Evolutionary conservation across 2,797 vertebrate species (phyloP).

Genomic region (Macrochelys suwanniensis): DNA sequence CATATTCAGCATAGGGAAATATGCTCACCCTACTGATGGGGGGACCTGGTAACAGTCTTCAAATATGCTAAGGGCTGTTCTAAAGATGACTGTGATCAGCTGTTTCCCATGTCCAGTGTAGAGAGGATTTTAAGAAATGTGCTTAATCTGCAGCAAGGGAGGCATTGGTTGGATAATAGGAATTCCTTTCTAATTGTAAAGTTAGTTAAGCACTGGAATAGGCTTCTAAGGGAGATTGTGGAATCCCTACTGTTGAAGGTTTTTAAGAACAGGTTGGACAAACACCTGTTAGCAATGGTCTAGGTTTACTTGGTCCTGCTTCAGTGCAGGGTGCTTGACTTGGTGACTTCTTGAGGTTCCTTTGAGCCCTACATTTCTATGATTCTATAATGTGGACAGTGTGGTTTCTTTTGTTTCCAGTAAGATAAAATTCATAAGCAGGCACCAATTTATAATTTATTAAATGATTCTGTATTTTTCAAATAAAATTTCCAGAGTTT

Average conservation of each 20-base stretch:
- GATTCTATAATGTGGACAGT: conserved; percentile 62
- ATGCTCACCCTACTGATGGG: not conserved
- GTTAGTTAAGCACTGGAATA: not conserved
- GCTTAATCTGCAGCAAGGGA: not conserved
- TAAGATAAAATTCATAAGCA: conserved; percentile 68
- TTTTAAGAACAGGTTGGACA: not conserved
- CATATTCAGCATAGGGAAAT: no score
- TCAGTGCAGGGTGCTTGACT: not conserved
- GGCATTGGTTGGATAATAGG: not conserved
- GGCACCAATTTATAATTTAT: conserved; percentile 63
- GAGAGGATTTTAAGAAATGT: not conserved
- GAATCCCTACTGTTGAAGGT: not conserved
- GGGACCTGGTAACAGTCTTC: not conserved
- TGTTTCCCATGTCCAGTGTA: not conserved
- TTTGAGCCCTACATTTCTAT: not conserved
- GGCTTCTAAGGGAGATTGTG: not conserved
- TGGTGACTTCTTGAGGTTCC: not conserved
- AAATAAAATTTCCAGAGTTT: conserved; percentile 39
- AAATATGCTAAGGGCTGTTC: not conserved
- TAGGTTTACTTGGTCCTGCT: not conserved
- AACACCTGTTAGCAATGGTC: not conserved
- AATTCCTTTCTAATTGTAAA: not conserved
- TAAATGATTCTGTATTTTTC: conserved; percentile 70
- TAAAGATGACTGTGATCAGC: not conserved
- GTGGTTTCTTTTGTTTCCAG: conserved; percentile 76